Evolutionary conservation across 2,888 invertebrate genomes (phyloP), one percentile per base, ranked within the genome.

Genomic region (Diarsia mendica): DNA sequence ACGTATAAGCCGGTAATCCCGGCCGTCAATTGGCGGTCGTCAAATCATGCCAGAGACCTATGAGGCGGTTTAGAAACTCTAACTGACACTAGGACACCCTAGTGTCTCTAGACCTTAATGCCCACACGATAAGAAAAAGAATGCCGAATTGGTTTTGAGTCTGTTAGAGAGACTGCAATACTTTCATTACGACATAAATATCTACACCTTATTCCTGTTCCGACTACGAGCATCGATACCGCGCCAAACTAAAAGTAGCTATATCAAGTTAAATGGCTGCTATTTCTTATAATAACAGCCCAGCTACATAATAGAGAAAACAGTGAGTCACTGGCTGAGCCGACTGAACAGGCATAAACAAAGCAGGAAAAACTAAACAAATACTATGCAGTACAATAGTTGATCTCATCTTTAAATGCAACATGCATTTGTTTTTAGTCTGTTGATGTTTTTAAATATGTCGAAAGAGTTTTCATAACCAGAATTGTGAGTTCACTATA

Each of bases 381-480:
- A 58, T 13, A 28, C 44, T 67, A 49, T 75, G 10, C 48, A 46
- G 8, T 48, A 67, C 76, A 67, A 67, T 75, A 46, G 48, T 20
- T 4, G 23, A 46, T 75, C 11, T n/a, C 18, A 39, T 39, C 18
- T 44, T n/a, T 44, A 58, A 75, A 67, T 67, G n/a, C n/a, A 75
- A 58, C 28, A 49, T 44, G 4, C 49, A 4, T 75, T 46, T 67
- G 55, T 46, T 53, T 23, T 53, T 58, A 53, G n/a, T 13, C 1
- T 20, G 18, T 39, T 28, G 8, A 28, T 68, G 28, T 15, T 55
- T 23, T 33, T 44, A 72, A 60, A 73, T 13, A 73, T 72, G 28
- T 18, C 15, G 10, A 73, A n/a, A n/a, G 9, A 15, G 18, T 23
- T 67, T 51, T 53, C n/a, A 5, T 18, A 18, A 18, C 10, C 0